A percentile compares a stretch with the other conserved stretches of the same genome.
These are phyloP conservation scores for Phengaris arion DNA, from an alignment of 2,888 invertebrate genomes.

Conservation along the genomic window DNA sequence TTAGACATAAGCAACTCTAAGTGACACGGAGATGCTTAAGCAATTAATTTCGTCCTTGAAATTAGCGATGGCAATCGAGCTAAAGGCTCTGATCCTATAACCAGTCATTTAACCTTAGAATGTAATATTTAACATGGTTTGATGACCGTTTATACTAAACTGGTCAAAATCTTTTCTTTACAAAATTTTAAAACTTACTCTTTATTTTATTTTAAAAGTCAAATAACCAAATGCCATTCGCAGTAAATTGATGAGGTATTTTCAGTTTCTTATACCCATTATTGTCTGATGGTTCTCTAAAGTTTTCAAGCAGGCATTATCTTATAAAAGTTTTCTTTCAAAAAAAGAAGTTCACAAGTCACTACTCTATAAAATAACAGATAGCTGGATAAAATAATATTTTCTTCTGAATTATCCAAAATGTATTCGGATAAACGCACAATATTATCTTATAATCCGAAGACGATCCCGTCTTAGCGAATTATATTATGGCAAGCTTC, in stretches of 20 bases:
- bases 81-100: too few species aligned
- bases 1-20: too few species aligned
- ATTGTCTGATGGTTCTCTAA: not conserved
- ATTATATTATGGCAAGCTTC: not conserved
- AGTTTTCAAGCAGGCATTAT: not conserved
- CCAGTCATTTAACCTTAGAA: too few species aligned
- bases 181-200: not conserved
- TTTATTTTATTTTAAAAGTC: not conserved
- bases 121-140: too few species aligned
- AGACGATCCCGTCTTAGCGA: not conserved
- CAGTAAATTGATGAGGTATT: not conserved
- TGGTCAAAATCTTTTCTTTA: not conserved
- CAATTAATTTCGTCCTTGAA: too few species aligned
- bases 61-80: too few species aligned
- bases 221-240: not conserved
- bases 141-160: not conserved
- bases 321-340: not conserved
- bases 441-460: slow-evolving; percentile 6
- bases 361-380: not conserved
- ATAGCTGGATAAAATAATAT: not conserved
- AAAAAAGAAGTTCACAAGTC: not conserved
- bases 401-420: not conserved
- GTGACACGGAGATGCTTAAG: too few species aligned
- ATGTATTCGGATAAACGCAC: not conserved
- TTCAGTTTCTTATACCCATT: not conserved